Evolutionary conservation across 2,888 invertebrate species (phyloP).

Genomic region (Andrena bicolor): DNA sequence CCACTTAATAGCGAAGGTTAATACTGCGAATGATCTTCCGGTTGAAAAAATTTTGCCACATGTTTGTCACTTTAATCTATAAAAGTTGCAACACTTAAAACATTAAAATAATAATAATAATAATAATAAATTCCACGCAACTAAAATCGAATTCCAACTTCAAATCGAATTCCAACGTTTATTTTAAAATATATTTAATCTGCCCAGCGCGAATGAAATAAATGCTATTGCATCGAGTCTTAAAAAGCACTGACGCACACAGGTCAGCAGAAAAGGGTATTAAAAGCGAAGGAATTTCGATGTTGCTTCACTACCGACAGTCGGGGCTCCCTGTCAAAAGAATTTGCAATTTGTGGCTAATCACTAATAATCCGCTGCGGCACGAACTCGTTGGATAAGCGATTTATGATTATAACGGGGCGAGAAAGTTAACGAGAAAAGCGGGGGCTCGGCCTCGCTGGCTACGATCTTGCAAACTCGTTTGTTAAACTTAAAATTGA

Average conservation of each 20-base stretch:
- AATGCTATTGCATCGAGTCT: too few relatives aligned
- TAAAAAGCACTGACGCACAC: not conserved
- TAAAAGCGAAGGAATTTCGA: constrained; percentile 11
- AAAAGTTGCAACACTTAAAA: too few relatives aligned
- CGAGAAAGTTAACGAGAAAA: constrained; percentile 66
- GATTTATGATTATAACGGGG: constrained; percentile 67
- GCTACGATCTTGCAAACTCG: constrained; percentile 72
- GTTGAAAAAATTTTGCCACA: constrained; percentile 1
- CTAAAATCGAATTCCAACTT: too few relatives aligned
- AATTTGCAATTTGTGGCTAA: constrained; percentile 54
- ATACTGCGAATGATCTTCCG: constrained; percentile 26
- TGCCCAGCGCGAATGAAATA: too few relatives aligned
- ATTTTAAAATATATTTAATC: too few relatives aligned
- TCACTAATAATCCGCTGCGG: constrained; percentile 56
- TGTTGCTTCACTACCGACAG: not conserved
- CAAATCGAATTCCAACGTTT: too few relatives aligned
- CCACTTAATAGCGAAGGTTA: constrained; percentile 55
- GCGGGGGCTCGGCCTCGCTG: constrained; percentile 38
- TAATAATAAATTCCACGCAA: too few relatives aligned
- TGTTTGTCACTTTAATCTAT: not conserved
- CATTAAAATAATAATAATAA: too few relatives aligned
- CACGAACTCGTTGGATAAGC: constrained; percentile 45
- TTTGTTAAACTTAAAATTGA: constrained; percentile 82
- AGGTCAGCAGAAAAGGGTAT: not conserved
- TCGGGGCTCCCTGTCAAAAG: constrained; percentile 1